These are phyloP conservation scores for Lophius americanus DNA, from an alignment of 2,797 vertebrate genomes.

Conservation along the genomic window DNA sequence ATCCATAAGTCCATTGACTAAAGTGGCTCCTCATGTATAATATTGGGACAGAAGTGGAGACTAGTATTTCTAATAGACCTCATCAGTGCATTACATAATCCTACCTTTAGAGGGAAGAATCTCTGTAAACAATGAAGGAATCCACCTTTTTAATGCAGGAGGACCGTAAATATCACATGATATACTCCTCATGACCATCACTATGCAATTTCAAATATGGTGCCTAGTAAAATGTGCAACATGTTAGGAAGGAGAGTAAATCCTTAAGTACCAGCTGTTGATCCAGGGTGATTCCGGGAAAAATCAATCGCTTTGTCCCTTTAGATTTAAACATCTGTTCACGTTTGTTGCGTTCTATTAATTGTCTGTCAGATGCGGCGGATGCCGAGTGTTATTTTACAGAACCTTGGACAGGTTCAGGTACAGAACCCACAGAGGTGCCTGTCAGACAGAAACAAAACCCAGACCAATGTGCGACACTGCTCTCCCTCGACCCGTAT, in stretches of 20 bases:
- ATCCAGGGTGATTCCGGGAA: constrained; percentile 53
- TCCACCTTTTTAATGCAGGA: too few species aligned
- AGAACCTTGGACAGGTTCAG: constrained; percentile 72
- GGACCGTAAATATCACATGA: constrained; percentile 5
- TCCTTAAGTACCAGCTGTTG: constrained; percentile 13
- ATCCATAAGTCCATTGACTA: too few species aligned
- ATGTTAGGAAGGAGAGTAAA: constrained; percentile 7
- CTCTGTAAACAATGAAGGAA: too few species aligned
- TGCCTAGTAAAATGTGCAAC: constrained; percentile 15
- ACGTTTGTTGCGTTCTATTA: constrained; percentile 47
- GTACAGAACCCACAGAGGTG: constrained; percentile 33
- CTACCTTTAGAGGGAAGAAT: too few species aligned
- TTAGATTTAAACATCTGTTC: constrained; percentile 82
- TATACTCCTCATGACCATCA: constrained; percentile 5
- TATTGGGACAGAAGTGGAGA: too few species aligned
- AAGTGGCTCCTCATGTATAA: too few species aligned
- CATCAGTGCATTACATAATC: too few species aligned
- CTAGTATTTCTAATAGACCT: too few species aligned
- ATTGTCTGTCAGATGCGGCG: constrained; percentile 74
- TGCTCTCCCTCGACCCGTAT: constrained; percentile 6
- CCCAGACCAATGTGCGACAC: constrained; percentile 30
- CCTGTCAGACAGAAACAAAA: constrained; percentile 45
- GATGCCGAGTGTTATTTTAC: constrained; percentile 82
- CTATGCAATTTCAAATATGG: constrained; percentile 26
- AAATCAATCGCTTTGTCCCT: constrained; percentile 69